phyloP scores from a whole-genome alignment of 1,140 invertebrate genomes.

The Delia radicum region DNA sequence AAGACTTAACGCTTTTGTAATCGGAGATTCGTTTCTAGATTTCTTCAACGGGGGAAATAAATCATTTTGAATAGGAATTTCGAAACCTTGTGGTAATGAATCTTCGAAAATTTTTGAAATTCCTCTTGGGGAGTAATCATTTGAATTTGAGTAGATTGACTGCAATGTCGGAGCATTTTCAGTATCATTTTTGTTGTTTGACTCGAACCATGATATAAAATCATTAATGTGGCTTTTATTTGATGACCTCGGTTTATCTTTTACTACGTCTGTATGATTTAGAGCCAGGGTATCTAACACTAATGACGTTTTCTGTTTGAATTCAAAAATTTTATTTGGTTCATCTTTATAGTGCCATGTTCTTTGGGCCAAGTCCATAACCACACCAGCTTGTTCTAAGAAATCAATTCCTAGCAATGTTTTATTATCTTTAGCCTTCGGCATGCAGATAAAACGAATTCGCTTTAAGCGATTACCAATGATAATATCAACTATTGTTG shows the following conservation, averaged over 20 bases:
- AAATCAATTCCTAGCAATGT: slow-evolving; percentile 28
- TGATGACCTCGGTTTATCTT: background rate
- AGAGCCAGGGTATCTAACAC: background rate
- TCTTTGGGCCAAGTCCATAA: slow-evolving; percentile 24
- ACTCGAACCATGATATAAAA: slow-evolving; percentile 14
- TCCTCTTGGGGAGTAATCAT: background rate
- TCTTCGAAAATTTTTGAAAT: slow-evolving; percentile 1
- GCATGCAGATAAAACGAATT: slow-evolving; percentile 27
- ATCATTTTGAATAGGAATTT: background rate
- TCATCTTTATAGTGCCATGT: too few species aligned
- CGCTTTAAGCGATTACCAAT: too few species aligned
- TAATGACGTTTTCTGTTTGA: background rate
- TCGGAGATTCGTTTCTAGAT: too few species aligned
- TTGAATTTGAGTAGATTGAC: background rate
- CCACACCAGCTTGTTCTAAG: slow-evolving; percentile 23
- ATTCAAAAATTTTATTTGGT: slow-evolving; percentile 24
- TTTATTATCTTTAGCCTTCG: slow-evolving; percentile 20
- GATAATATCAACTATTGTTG: slow-evolving; percentile 12
- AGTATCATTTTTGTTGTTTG: too few species aligned
- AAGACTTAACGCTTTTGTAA: too few species aligned
- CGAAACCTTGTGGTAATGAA: slow-evolving; percentile 23
- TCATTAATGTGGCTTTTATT: too few species aligned
- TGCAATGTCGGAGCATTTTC: too few species aligned
- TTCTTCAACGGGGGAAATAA: too few species aligned
- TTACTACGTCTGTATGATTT: background rate